Conservation (phyloP, 1,140 invertebrate genomes). For the Tetramorium parvispinum region DNA sequence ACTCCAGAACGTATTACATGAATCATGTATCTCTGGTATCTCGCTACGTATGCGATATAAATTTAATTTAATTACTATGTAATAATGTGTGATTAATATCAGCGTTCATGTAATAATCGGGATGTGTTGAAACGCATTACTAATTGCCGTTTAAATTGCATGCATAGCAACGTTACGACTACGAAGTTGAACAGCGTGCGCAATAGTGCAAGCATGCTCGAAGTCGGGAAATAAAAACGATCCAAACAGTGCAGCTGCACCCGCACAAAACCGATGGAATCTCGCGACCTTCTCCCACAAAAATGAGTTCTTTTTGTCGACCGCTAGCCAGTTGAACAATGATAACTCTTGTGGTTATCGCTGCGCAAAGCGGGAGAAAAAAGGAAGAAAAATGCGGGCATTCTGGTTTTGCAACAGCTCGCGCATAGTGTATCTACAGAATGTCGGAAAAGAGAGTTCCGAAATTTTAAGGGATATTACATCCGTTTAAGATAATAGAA, state of each 20-base stretch:
- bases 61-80: slow-evolving; percentile 58
- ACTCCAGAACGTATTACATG: slow-evolving; percentile 48
- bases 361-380: background rate
- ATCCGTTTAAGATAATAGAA: background rate
- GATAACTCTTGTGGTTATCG: slow-evolving; percentile 46
- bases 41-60: slow-evolving; percentile 32
- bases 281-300: slow-evolving; percentile 24
- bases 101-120: slow-evolving; percentile 40
- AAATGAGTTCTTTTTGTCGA: slow-evolving; percentile 30
- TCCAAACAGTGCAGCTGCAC: slow-evolving; percentile 8
- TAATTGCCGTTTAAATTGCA: slow-evolving; percentile 55
- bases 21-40: slow-evolving; percentile 47
- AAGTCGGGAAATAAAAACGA: slow-evolving; percentile 29
- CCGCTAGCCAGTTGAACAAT: slow-evolving; percentile 34
- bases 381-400: slow-evolving; percentile 12
- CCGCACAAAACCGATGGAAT: slow-evolving; percentile 37
- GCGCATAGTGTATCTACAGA: slow-evolving; percentile 21
- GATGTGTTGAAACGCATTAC: slow-evolving; percentile 40
- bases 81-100: slow-evolving; percentile 56
- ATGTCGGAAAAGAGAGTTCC: background rate
- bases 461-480: background rate
- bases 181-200: background rate
- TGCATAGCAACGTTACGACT: background rate
- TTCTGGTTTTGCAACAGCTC: slow-evolving; percentile 26
- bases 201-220: background rate